These are phyloP conservation scores for Poecilia latipinna DNA, from an alignment of 2,113 vertebrate species.

Conservation along the genomic window DNA sequence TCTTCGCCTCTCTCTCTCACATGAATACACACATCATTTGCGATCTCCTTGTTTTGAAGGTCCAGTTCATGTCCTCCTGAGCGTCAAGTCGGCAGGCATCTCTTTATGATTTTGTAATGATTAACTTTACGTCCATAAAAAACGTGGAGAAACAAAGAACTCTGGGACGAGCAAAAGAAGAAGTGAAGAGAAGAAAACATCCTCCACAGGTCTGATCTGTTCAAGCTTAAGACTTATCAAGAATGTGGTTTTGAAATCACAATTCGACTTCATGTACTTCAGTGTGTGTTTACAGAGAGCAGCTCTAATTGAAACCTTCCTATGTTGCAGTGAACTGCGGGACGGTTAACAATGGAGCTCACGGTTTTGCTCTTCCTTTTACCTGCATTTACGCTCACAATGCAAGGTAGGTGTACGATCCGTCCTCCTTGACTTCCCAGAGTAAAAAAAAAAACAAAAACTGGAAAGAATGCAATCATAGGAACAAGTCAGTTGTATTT, in stretches of 20 bases:
- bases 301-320: constrained; percentile 1
- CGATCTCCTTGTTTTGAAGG: neutral
- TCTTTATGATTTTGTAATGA: constrained; percentile 30
- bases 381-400: constrained; percentile 17
- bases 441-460: neutral
- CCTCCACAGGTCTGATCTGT: constrained; percentile 28
- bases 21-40: neutral
- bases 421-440: neutral
- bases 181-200: neutral
- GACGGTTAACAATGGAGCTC: constrained; percentile 38
- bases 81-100: neutral
- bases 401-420: constrained; percentile 48
- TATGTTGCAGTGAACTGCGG: constrained; percentile 29
- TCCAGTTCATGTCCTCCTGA: neutral
- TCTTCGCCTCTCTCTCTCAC: neutral
- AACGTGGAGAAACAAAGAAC: neutral
- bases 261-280: neutral
- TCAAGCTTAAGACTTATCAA: neutral
- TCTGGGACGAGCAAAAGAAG: neutral
- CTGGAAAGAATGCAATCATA: neutral
- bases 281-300: neutral
- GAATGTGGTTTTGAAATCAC: neutral
- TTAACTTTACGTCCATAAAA: constrained; percentile 29
- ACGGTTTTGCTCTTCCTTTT: constrained; percentile 33
- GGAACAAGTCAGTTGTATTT: neutral